Evolutionary conservation across 1,140 invertebrate genomes (phyloP).

Genomic region (Drosophila parvula): DNA sequence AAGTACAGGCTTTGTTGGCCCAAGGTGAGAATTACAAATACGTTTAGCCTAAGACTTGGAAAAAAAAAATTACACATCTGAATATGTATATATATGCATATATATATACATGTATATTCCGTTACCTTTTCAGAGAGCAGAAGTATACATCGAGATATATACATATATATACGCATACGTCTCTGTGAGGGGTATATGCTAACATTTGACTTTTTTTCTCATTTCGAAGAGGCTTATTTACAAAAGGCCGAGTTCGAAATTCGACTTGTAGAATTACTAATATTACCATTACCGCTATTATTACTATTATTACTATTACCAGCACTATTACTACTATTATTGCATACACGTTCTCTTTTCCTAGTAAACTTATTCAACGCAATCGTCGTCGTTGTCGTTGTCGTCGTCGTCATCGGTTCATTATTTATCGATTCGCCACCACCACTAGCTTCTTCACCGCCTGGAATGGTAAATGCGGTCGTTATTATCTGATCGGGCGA

Average conservation of each 20-base stretch:
- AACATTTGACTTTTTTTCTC: constrained; percentile 74
- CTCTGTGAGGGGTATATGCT: constrained; percentile 54
- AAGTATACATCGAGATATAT: constrained; percentile 14
- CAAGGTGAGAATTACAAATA: constrained; percentile 45
- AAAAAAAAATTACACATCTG: constrained; percentile 47
- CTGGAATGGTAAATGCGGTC: constrained; percentile 4
- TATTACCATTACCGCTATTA: constrained; percentile 73
- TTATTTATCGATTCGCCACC: constrained; percentile 28
- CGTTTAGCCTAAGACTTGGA: constrained; percentile 43
- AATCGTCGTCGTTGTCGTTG: constrained; percentile 29
- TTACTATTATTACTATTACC: constrained; percentile 64
- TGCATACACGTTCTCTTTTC: constrained; percentile 83
- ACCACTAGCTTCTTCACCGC: constrained; percentile 11
- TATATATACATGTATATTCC: constrained; percentile 23
- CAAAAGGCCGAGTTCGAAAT: constrained; percentile 82
- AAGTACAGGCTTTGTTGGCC: constrained; percentile 43
- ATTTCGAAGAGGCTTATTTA: constrained; percentile 82
- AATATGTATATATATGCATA: constrained; percentile 40
- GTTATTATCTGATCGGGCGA: constrained; percentile 40
- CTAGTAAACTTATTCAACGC: constrained; percentile 81
- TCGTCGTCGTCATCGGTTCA: constrained; percentile 25
- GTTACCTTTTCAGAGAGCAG: background rate
- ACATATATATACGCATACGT: constrained; percentile 14
- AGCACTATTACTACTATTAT: constrained; percentile 81
- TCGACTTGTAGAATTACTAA: constrained; percentile 80